These are phyloP conservation scores for Drosophila neocordata DNA, from an alignment of 1,140 invertebrate species.

Conservation along the genomic window DNA sequence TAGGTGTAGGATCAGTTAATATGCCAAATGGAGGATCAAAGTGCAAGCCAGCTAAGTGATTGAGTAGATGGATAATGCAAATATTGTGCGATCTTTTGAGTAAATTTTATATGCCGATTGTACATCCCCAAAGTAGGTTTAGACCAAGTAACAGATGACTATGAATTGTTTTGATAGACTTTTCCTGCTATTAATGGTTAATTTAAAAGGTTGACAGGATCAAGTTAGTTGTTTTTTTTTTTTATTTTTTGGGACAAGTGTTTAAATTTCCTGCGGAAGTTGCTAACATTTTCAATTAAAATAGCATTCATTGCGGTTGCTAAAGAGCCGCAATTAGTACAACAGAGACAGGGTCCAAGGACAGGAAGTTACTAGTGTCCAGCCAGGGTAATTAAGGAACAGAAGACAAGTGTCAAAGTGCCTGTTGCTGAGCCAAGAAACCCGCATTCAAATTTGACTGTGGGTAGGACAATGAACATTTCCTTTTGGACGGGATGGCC, in stretches of 20 bases:
- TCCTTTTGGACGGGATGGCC: constrained; percentile 55
- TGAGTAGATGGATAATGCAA: too few species aligned
- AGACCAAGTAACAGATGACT: too few species aligned
- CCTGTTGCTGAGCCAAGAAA: constrained; percentile 52
- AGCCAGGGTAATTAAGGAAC: constrained; percentile 48
- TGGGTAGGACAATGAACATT: constrained; percentile 30
- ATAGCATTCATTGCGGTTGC: constrained; percentile 41
- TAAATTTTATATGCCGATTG: too few species aligned
- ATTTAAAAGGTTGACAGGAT: constrained; percentile 4
- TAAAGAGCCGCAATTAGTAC: constrained; percentile 74
- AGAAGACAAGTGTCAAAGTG: constrained; percentile 50
- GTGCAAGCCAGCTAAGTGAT: too few species aligned
- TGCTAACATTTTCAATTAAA: constrained; percentile 71
- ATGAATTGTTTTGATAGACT: too few species aligned
- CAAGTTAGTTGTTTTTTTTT: constrained; percentile 7
- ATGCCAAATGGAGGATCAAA: too few species aligned
- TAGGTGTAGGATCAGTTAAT: too few species aligned
- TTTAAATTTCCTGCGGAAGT: constrained; percentile 71
- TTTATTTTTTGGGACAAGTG: constrained; percentile 25
- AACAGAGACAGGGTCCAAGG: constrained; percentile 9
- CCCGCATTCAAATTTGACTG: constrained; percentile 63
- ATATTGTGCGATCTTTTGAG: too few species aligned
- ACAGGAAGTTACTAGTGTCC: constrained; percentile 60
- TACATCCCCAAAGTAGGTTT: too few species aligned
- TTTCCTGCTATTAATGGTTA: not conserved